phyloP scores from a whole-genome alignment of 2,888 invertebrate genomes.

The Spilarctia lutea region DNA sequence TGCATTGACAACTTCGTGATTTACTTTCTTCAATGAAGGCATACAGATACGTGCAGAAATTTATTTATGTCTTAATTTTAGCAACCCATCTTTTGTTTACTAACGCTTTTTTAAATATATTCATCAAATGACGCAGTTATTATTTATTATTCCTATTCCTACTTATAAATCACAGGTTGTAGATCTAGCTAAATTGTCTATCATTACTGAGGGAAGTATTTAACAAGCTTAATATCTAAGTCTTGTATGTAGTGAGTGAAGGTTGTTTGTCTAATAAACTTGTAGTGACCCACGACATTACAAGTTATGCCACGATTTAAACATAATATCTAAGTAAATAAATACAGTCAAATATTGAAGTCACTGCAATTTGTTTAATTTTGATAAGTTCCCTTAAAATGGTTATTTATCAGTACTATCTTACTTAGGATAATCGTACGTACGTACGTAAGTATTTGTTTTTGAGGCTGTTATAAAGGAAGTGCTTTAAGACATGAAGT shows the following conservation, averaged over 20 bases:
- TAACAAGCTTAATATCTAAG: not conserved
- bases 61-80: constrained; percentile 7
- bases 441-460: not conserved
- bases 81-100: not conserved
- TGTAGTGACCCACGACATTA: not conserved
- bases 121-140: not conserved
- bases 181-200: not conserved
- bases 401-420: not conserved
- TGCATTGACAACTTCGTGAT: constrained; percentile 41
- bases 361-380: not conserved
- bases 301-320: constrained; percentile 5
- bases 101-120: not conserved
- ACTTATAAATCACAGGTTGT: not conserved
- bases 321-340: constrained; percentile 1
- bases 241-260: not conserved
- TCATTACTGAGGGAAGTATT: not conserved
- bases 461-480: no score
- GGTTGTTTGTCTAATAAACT: not conserved
- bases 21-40: constrained; percentile 19
- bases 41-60: not conserved
- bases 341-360: not conserved
- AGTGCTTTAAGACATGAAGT: no score
- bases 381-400: not conserved
- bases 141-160: not conserved
- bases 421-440: not conserved